phyloP scores from a whole-genome alignment of 2,113 vertebrate species.

The Barnardius zonarius region DNA sequence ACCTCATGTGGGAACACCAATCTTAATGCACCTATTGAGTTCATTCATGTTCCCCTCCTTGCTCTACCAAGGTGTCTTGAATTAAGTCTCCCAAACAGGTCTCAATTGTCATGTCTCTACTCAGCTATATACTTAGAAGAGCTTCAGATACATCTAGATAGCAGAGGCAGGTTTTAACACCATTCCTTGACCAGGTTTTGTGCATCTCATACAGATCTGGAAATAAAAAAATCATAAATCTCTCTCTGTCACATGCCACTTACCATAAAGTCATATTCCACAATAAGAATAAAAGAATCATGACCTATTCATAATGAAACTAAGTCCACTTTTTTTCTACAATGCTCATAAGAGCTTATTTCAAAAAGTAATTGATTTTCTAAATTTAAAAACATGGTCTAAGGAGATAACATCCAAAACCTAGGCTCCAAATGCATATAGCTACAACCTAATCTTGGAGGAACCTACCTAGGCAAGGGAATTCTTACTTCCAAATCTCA shows the following conservation, averaged over 20 bases:
- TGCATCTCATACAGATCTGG: not conserved
- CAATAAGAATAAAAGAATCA: not conserved
- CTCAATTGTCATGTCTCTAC: not conserved
- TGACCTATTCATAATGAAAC: not conserved
- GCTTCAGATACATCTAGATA: not conserved
- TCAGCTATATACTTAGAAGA: not conserved
- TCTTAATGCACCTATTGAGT: not conserved
- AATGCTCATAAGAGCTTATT: not conserved
- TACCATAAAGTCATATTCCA: not conserved
- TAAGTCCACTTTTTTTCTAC: not conserved
- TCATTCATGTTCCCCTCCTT: not conserved
- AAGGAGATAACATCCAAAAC: not conserved
- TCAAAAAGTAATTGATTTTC: not conserved
- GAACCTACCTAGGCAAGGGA: not conserved
- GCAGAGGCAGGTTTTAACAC: not conserved
- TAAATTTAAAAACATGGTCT: not conserved
- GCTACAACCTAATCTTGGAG: not conserved
- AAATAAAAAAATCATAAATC: not conserved
- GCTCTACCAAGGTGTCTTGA: not conserved
- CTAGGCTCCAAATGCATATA: not conserved
- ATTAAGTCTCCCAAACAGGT: not conserved
- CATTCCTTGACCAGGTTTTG: not conserved
- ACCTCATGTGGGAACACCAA: not conserved
- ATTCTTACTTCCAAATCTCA: not conserved
- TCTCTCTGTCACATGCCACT: not conserved